phyloP scores from a whole-genome alignment of 2,888 invertebrate genomes.

The Lamproptera curius region DNA sequence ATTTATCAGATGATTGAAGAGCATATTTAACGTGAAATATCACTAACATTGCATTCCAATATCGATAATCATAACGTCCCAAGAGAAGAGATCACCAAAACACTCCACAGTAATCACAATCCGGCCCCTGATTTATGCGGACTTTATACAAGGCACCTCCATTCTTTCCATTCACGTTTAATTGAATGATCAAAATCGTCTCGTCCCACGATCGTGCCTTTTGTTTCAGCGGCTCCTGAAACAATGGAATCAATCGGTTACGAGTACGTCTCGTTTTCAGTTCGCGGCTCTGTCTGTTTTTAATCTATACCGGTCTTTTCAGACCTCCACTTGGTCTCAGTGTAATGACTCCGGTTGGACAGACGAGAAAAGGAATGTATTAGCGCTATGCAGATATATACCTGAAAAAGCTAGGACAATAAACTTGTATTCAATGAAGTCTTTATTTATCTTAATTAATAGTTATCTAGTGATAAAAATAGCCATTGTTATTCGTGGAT shows the following conservation, averaged over 20 bases:
- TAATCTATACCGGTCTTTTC: slow-evolving; percentile 27
- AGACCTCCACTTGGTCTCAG: slow-evolving; percentile 11
- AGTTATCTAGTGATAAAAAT: too few species aligned
- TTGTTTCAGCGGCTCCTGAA: slow-evolving; percentile 46
- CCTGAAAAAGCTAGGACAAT: too few species aligned
- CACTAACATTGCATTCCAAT: too few species aligned
- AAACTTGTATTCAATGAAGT: too few species aligned
- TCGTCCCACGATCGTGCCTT: slow-evolving; percentile 33
- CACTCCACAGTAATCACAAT: slow-evolving; percentile 50
- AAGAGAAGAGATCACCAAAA: neutral
- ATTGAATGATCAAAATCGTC: slow-evolving; percentile 67
- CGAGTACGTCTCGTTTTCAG: slow-evolving; percentile 30
- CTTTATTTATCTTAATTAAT: too few species aligned
- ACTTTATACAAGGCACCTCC: slow-evolving; percentile 63
- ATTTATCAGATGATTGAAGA: too few species aligned
- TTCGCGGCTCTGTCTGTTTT: slow-evolving; percentile 26
- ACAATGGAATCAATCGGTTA: slow-evolving; percentile 64
- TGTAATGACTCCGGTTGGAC: neutral
- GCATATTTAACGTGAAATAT: too few species aligned
- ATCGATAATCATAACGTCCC: too few species aligned
- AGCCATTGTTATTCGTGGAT: too few species aligned
- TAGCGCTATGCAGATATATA: too few species aligned
- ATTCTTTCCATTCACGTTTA: slow-evolving; percentile 66
- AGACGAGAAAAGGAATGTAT: neutral
- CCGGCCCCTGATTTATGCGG: slow-evolving; percentile 63